Base-by-base conservation (phyloP, 1,140 invertebrate species). In the Temnothorax nylanderi region DNA sequence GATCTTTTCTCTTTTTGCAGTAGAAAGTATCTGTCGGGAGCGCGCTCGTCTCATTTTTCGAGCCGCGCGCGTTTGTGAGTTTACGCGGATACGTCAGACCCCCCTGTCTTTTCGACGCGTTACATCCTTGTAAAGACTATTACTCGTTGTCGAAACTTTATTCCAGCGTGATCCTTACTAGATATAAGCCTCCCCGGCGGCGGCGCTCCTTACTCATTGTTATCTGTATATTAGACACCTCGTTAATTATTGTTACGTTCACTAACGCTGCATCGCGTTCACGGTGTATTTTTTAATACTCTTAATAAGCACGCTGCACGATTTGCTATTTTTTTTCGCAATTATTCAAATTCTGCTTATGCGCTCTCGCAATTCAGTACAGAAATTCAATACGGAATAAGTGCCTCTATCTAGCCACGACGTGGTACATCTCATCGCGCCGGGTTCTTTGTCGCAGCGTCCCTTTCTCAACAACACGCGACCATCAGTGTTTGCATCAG, bases 21-120 rank as follows among this genome's bases (percentile, higher is more conserved):
- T 90, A 85, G 87, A 88, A 72, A 84, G 87, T 87, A 92, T 93
- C 92, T 90, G 92, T 11, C 90, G 92, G 90, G 92, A 93, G 89
- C 78, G 71, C 26, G 26, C 47, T 62, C 18, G 34, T 54, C 72
- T 85, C 26, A 47, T 80, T 82, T 85, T 75, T 86, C 32, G 13
- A 44, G 69, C 58, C 32, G 76, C 54, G 69, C 32, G 76, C 54
- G 69, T 86, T 64, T 90, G 86, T 69, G 74, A 75, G 69, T 82
- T n/a, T 58, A 64, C 77, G 56, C 47, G 18, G 60, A 47, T 37
- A 51, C 72, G n/a, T 16, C 75, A 60, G 60, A 44, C 41, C n/a
- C n/a, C n/a, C n/a, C 41, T 65, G 51, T 13, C 34, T 67, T 67
- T 54, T 26, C 26, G 54, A 51, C 80, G 81, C 26, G 26, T 26